phyloP scores from a whole-genome alignment of 2,888 invertebrate species.

The Drepanosiphum platanoidis region DNA sequence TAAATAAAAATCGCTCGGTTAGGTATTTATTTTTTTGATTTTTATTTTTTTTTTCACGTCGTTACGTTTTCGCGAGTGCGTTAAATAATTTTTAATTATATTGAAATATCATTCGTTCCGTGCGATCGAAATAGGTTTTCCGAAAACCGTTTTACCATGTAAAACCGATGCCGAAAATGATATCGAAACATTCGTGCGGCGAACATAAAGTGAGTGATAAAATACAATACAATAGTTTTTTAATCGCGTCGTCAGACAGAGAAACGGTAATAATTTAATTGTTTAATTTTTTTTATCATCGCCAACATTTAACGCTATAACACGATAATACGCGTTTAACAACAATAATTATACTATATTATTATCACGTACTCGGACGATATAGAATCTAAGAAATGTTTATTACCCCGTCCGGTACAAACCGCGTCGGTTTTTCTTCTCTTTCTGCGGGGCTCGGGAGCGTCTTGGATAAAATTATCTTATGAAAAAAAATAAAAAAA shows the following conservation, averaged over 20 bases:
- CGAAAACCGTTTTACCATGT: not conserved
- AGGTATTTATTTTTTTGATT: not conserved
- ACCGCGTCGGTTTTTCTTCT: no score
- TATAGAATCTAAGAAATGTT: no score
- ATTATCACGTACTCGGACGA: no score
- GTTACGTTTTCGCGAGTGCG: not conserved
- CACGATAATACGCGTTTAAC: no score
- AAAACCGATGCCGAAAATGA: conserved; percentile 26
- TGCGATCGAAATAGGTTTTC: not conserved
- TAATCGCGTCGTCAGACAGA: not conserved
- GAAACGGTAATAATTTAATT: not conserved
- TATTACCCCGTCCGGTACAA: no score
- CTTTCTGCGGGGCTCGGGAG: no score
- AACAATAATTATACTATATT: no score
- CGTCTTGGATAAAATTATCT: no score
- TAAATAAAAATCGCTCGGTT: no score
- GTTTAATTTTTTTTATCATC: not conserved
- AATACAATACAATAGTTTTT: not conserved
- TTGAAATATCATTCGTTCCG: not conserved
- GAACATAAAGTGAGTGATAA: conserved; percentile 49
- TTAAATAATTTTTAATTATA: no score
- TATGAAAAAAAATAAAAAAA: no score
- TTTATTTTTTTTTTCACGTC: not conserved
- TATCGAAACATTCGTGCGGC: not conserved
- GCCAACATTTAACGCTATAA: no score